Evolutionary conservation across 2,888 invertebrate species (phyloP).

Genomic region (Phorcus lineatus): DNA sequence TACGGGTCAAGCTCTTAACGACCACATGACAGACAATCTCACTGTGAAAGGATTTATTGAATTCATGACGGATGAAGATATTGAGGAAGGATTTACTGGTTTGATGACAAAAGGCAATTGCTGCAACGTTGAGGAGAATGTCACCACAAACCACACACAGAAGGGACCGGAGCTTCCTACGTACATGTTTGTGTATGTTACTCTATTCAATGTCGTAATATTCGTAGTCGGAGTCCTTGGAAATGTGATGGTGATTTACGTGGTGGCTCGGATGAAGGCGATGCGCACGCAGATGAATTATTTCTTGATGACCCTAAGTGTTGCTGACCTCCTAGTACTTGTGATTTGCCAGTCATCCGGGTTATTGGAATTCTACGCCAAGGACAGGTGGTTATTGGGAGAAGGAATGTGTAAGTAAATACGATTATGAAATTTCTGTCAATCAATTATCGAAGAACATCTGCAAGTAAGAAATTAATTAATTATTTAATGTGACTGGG

Average conservation of each 20-base stretch:
- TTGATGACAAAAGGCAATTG: too few relatives aligned
- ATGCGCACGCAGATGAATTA: slow-evolving; percentile 96
- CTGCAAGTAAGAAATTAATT: too few relatives aligned
- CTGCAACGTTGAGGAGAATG: too few relatives aligned
- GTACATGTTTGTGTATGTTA: slow-evolving; percentile 40
- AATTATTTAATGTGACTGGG: too few relatives aligned
- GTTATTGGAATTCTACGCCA: slow-evolving; percentile 92
- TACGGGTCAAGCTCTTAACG: too few relatives aligned
- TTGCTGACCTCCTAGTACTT: slow-evolving; percentile 93
- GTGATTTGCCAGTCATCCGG: slow-evolving; percentile 94
- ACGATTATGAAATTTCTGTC: too few relatives aligned
- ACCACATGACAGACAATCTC: too few relatives aligned
- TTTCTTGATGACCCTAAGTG: slow-evolving; percentile 93
- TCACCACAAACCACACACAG: too few relatives aligned
- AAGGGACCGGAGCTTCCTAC: slow-evolving; percentile 14
- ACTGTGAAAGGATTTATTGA: too few relatives aligned
- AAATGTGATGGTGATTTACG: slow-evolving; percentile 94
- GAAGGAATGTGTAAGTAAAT: slow-evolving; percentile 92
- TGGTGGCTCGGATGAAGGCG: slow-evolving; percentile 92
- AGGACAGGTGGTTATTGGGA: slow-evolving; percentile 93
- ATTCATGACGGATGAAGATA: too few relatives aligned
- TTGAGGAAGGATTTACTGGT: too few relatives aligned
- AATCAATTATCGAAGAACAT: too few relatives aligned
- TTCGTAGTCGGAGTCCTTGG: slow-evolving; percentile 93
- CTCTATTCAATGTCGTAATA: slow-evolving; percentile 82